A percentile compares a stretch with the other conserved stretches of the same genome.
Evolutionary conservation across 1,140 invertebrate genomes (phyloP).

Genomic region (Anadara kagoshimensis): DNA sequence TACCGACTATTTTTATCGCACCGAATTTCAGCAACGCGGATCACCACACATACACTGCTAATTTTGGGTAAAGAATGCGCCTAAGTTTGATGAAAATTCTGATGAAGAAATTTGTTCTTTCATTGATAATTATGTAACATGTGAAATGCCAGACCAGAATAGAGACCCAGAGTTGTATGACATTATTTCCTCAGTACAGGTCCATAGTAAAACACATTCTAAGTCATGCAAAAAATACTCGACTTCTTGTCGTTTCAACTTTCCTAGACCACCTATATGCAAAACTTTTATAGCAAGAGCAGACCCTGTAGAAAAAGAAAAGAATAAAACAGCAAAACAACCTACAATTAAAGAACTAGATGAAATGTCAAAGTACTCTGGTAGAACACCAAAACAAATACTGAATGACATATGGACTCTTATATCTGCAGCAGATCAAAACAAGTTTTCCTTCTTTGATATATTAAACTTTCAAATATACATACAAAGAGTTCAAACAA

Average conservation of each 20-base stretch:
- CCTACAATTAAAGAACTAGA: constrained; percentile 3
- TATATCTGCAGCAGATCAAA: neutral
- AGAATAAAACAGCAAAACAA: neutral
- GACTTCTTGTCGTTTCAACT: no score
- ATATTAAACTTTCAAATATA: constrained; percentile 23
- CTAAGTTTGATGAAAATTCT: no score
- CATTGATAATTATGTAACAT: constrained; percentile 32
- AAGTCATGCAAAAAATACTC: no score
- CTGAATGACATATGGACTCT: constrained; percentile 9
- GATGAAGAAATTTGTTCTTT: constrained; percentile 23
- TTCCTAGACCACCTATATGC: no score
- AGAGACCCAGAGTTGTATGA: no score
- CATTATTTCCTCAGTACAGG: no score
- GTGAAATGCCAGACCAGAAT: constrained; percentile 21
- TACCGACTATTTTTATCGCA: constrained; percentile 55
- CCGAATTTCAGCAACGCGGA: constrained; percentile 74
- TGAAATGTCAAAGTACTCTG: neutral
- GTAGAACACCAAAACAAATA: neutral
- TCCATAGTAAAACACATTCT: no score
- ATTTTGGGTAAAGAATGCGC: constrained; percentile 69
- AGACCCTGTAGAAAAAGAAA: neutral
- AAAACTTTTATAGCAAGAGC: constrained; percentile 30
- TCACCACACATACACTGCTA: constrained; percentile 72
- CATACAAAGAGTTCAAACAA: no score
- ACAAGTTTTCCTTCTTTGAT: neutral